Base-by-base conservation (phyloP, 1,140 invertebrate species). In the Saccostrea echinata region DNA sequence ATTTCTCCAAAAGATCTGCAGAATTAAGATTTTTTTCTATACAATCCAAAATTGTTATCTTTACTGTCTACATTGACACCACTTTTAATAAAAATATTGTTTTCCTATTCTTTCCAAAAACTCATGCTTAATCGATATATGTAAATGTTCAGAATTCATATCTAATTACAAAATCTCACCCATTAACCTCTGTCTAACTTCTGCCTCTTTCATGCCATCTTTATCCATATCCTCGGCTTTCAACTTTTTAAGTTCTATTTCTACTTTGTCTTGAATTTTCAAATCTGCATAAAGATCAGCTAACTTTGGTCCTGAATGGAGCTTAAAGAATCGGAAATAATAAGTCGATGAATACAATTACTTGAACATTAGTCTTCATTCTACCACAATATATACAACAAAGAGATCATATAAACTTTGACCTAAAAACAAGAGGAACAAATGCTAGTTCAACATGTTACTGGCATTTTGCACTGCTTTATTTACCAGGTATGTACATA, bases 231-330 rank as follows among this genome's bases (percentile, higher is more conserved):
- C 97, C 91, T 98, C 97, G 86, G 96, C 96, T 91, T 97, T 97
- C 0, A 97, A 93, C 92, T 97, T 97, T 94, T 99, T 99, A 91
- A 96, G 96, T 0, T 96, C 96, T 18, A 98, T 95, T 95, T 99
- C 98, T 94, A 98, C 97, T 95, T 98, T 98, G 92, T 99, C 98
- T 87, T 99, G 98, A 71, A 98, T 96, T 95, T 97, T 98, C 0
- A 99, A 94, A 93, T 98, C 98, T 93, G 97, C 97, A 91, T 97
- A 98, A 21, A 99, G 93, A 0, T 97, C 97, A 91, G 97, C 97
- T 9, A 99, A 94, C 94, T 98, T 98, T 9, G 96, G 95, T 91
- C 98, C 97, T 12, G 97, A 53, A 57, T 33, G 16, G 9, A 51
- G 55, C 24, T 33, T n/a, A 6, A 51, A 87, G 24, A 64, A 64